Evolutionary conservation across 1,140 invertebrate species (phyloP).

Genomic region (Theocolax elegans): DNA sequence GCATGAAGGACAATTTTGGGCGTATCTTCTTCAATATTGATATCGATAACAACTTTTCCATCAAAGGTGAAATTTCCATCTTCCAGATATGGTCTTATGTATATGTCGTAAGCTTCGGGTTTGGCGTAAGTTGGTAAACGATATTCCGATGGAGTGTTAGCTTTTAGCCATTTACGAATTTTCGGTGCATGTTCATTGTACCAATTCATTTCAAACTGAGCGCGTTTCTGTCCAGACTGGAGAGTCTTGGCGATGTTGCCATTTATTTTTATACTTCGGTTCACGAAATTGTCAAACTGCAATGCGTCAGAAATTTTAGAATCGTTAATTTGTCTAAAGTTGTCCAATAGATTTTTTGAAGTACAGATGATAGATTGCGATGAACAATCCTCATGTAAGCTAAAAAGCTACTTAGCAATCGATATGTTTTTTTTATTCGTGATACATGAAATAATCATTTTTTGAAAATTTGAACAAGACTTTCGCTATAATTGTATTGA

Average conservation of each 20-base stretch:
- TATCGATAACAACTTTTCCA: conserved; percentile 52
- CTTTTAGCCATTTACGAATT: conserved; percentile 46
- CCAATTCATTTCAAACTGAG: conserved; percentile 49
- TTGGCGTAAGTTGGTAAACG: conserved; percentile 50
- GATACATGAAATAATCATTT: too few species aligned
- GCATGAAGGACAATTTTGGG: conserved; percentile 52
- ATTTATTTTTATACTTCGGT: neutral
- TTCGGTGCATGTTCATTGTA: conserved; percentile 40
- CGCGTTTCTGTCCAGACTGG: conserved; percentile 11
- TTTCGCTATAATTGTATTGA: too few species aligned
- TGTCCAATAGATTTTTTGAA: too few species aligned
- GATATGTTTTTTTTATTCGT: too few species aligned
- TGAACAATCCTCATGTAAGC: too few species aligned
- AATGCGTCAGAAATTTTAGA: neutral
- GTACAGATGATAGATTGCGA: too few species aligned
- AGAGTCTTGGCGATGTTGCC: conserved; percentile 13
- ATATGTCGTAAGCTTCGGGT: conserved; percentile 53
- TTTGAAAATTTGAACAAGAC: too few species aligned
- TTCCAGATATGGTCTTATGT: conserved; percentile 51
- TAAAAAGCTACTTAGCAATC: too few species aligned
- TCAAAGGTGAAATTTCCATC: conserved; percentile 50
- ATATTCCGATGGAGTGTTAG: conserved; percentile 42
- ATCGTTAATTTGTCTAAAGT: too few species aligned
- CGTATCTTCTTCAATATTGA: conserved; percentile 39
- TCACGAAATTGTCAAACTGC: conserved; percentile 46